Evolutionary conservation across 1,140 invertebrate genomes (phyloP).

Genomic region (Drosophila ohnishii): DNA sequence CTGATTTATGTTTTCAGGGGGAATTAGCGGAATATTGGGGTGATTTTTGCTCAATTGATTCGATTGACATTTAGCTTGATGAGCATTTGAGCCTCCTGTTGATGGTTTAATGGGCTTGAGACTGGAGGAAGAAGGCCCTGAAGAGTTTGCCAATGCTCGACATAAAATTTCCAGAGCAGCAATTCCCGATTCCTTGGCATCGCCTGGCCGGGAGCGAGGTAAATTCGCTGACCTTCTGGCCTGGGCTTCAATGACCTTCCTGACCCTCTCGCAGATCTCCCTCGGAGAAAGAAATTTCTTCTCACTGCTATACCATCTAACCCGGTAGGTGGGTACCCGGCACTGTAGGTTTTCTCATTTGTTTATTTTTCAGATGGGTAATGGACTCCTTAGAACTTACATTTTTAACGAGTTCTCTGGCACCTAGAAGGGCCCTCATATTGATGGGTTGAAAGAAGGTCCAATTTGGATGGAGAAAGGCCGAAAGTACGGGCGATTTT

Average conservation of each 20-base stretch:
- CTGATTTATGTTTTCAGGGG: background rate
- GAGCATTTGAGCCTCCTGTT: background rate
- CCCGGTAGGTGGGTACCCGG: background rate
- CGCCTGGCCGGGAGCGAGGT: no score
- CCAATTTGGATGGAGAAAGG: conserved; percentile 1
- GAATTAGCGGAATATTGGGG: background rate
- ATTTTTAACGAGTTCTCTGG: background rate
- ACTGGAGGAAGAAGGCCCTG: background rate
- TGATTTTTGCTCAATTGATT: background rate
- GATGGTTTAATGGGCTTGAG: background rate
- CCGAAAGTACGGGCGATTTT: conserved; percentile 8
- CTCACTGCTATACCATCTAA: conserved; percentile 5
- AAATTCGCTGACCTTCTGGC: background rate
- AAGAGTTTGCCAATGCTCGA: background rate
- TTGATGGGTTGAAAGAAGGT: background rate
- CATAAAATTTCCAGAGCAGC: conserved; percentile 5
- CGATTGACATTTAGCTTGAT: background rate
- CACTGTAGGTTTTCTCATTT: background rate
- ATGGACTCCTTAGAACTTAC: background rate
- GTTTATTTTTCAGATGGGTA: background rate
- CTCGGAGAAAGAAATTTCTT: background rate
- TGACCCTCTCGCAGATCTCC: background rate
- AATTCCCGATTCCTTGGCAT: background rate
- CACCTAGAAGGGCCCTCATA: conserved; percentile 25
- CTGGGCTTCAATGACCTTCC: background rate